Base-by-base conservation (phyloP, 2,888 invertebrate genomes). In the Elegia similella region DNA sequence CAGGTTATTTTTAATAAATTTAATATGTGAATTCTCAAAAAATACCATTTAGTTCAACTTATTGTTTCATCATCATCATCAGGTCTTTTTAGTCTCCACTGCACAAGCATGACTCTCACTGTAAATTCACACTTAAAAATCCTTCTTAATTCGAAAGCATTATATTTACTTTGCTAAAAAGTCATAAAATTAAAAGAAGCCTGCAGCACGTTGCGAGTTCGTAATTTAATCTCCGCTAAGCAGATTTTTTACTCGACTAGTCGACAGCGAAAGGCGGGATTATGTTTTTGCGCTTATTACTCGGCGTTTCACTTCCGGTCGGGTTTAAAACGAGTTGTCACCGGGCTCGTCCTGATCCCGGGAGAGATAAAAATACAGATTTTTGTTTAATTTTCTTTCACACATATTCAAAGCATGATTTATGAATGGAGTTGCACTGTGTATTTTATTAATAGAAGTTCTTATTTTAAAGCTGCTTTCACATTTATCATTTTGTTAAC, bases 201-300 rank as follows among this genome's bases (percentile, higher is more conserved):
- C 23, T 17, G 44, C 16, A 29, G 17, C 17, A 46, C n/a, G 6
- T 29, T 29, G 12, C 16, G 46, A 46, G 46, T 46, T 23, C 46
- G 23, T 46, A 46, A 46, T 46, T 29, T 23, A 29, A 44, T 29
- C 46, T 46, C 6, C 23, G 5, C 12, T 46, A 17, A 46, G 46
- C 46, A 29, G n/a, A 23, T 46, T 46, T 23, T 43, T 46, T n/a
- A 17, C 46, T 46, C 46, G 12, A 29, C 23, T 46, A 12, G 23
- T n/a, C 23, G 46, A 17, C 46, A 46, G 46, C 16, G 23, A 46
- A 46, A 46, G 46, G 23, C 46, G 29, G 29, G 29, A 29, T 46
- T 17, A 29, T 46, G 46, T 46, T 46, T 17, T 46, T 46, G 44
- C 46, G 46, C 46, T 23, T 46, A 29, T 46, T 23, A 46, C 46